Base-by-base conservation (phyloP, 2,113 vertebrate species). In the Raja brachyura region DNA sequence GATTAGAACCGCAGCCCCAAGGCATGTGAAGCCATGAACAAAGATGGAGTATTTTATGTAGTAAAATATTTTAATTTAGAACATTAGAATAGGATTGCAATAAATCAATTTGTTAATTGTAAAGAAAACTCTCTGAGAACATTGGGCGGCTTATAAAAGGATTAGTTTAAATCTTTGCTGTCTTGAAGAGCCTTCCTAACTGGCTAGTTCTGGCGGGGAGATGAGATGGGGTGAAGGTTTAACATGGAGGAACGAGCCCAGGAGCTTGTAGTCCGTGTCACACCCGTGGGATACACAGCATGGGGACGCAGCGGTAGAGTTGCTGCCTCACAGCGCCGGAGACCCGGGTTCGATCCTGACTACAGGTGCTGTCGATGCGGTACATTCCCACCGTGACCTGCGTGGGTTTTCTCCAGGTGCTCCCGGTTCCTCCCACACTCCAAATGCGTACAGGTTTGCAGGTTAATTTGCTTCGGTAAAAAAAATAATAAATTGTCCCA, bases 1-100 rank as follows among this genome's bases (percentile, higher is more conserved):
- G 68, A 92, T 92, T 92, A 92, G 33, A 70, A 22, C 5, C 3
- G 68, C 66, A 74, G 90, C 90, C 90, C 66, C 31, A 48, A 92
- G 90, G 68, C 90, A 74, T 92, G 90, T 92, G 90, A 92, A 92
- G 90, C 73, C 90, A 92, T 70, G 90, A 54, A 92, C 66, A 92
- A 92, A 92, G 68, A 73, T 73, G 66, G 90, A 92, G 68, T 70
- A 39, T 73, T 92, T 92, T 73, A 92, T 92, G 66, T 74, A 73
- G 90, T 92, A 92, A 92, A 92, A 92, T 92, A 92, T 92, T 92
- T 92, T 92, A 92, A 92, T 92, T 92, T 73, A 92, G 68, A 74
- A 73, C 33, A 92, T 92, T 92, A 92, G 66, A 73, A 92, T 73
- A 54, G 90, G 90, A 74, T 73, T 4, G 68, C 48, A 73, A 73